phyloP scores from a whole-genome alignment of 2,113 vertebrate species.

The Cryptomyrus ogoouensis region DNA sequence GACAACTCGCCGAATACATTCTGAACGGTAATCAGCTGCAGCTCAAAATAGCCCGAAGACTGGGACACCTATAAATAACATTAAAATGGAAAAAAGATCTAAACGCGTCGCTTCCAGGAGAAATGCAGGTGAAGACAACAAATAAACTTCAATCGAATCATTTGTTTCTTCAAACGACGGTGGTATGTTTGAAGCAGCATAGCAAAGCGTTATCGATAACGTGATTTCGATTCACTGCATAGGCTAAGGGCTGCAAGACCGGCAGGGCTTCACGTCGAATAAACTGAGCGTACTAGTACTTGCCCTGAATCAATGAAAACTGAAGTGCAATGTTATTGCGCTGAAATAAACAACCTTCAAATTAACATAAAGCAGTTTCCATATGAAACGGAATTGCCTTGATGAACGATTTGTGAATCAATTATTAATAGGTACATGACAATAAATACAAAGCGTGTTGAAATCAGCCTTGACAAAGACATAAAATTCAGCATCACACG shows the following conservation, averaged over 20 bases:
- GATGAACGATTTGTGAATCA: background rate
- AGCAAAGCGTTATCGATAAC: background rate
- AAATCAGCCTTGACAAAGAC: slow-evolving; percentile 41
- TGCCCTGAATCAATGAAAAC: slow-evolving; percentile 18
- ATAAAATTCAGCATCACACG: slow-evolving; percentile 50
- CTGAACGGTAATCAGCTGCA: slow-evolving; percentile 89
- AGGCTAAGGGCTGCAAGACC: background rate
- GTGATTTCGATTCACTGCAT: slow-evolving; percentile 6
- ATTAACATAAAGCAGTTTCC: background rate
- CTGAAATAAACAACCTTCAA: background rate
- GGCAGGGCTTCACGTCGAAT: background rate
- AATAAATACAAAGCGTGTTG: slow-evolving; percentile 36
- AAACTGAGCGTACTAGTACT: slow-evolving; percentile 23
- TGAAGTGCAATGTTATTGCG: background rate
- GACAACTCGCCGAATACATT: slow-evolving; percentile 89
- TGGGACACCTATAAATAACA: slow-evolving; percentile 83
- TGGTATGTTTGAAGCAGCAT: background rate
- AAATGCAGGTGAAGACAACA: background rate
- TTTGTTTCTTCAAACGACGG: background rate
- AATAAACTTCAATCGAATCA: background rate
- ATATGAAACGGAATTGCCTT: background rate
- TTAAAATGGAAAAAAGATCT: slow-evolving; percentile 23
- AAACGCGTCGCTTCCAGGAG: slow-evolving; percentile 8
- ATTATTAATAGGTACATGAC: background rate
- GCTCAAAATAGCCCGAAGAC: slow-evolving; percentile 93